Percentiles rank a stretch among this genome's conserved stretches.
phyloP scores from a whole-genome alignment of 2,113 vertebrate species.

The Macrotus californicus region DNA sequence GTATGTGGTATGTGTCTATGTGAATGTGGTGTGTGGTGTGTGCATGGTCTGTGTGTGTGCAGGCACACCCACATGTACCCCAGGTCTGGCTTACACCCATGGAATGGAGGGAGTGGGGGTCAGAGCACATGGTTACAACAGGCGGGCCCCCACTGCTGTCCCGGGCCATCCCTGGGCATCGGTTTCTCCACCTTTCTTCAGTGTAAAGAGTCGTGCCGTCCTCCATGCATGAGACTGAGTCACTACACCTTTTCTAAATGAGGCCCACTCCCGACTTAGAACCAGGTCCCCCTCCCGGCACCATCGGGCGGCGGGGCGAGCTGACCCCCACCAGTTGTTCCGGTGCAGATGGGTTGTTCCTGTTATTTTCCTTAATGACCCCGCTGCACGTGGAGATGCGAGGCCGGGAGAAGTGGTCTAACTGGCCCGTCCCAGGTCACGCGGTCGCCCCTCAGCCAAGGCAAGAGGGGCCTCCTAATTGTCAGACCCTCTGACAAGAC shows the following conservation, averaged over 20 bases:
- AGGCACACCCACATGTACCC: accelerated
- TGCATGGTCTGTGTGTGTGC: not conserved
- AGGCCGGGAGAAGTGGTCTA: accelerated
- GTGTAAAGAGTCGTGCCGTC: accelerated
- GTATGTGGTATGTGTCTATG: not conserved
- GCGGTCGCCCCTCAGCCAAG: accelerated
- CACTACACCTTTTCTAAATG: not conserved
- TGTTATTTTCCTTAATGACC: too few species aligned
- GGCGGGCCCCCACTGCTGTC: accelerated
- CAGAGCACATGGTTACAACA: accelerated
- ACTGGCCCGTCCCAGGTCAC: not conserved
- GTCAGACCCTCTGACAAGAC: not conserved
- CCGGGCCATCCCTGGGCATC: accelerated
- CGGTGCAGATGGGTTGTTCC: accelerated
- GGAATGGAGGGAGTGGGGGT: not conserved
- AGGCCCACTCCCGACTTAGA: too few species aligned
- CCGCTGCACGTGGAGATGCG: too few species aligned
- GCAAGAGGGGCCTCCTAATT: not conserved
- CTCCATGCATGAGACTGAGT: accelerated
- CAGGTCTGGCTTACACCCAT: accelerated
- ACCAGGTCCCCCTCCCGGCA: accelerated
- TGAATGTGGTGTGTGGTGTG: too few species aligned
- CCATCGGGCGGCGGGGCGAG: accelerated
- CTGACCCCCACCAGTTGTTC: accelerated
- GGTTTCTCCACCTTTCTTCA: not conserved